Evolutionary conservation across 2,797 vertebrate genomes (phyloP), one percentile per base, ranked within the genome.

Genomic region (Catharus ustulatus): DNA sequence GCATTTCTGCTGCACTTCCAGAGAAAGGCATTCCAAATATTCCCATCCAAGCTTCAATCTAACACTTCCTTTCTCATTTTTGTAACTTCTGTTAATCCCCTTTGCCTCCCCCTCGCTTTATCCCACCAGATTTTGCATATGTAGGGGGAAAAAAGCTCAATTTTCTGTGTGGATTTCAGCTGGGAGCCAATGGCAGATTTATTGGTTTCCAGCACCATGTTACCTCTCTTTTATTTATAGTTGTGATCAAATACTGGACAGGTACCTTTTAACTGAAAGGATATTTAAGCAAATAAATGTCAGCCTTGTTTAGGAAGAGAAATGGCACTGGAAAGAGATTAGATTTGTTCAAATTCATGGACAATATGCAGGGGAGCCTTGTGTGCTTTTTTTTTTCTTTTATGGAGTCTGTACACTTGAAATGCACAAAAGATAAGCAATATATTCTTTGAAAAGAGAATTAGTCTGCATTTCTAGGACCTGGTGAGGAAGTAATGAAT

Each of bases 241-340:
- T 66, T 72, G 74, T 84, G 36, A 75, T 87, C 84, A 79, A 89
- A 82, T 34, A 13, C 46, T 48, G 67, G 32, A 66, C 81, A 46
- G 68, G 43, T 46, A 84, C 23, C 30, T 36, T 40, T 45, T 58
- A 89, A 88, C 27, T 45, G 59, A 76, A 81, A 89, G 40, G 63
- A 59, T 87, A 71, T 89, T 94, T 82, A 84, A 29, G 48, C 52
- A 93, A 93, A 84, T 74, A 84, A 90, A 84, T 83, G 36, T 82
- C 81, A 75, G 22, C 55, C 36, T 67, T 73, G 48, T 68, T 55
- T 45, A 74, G 84, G 63, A 78, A 79, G 77, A 87, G 67, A 79
- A 76, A 87, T 34, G 59, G 34, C 43, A 13, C 32, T 55, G 45
- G 59, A n/a, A 81, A 82, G 55, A 84, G 22, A 54, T 81, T 46